A percentile compares a stretch with the other conserved stretches of the same genome.
Evolutionary conservation across 2,797 vertebrate species (phyloP).

Genomic region (Mus caroli): DNA sequence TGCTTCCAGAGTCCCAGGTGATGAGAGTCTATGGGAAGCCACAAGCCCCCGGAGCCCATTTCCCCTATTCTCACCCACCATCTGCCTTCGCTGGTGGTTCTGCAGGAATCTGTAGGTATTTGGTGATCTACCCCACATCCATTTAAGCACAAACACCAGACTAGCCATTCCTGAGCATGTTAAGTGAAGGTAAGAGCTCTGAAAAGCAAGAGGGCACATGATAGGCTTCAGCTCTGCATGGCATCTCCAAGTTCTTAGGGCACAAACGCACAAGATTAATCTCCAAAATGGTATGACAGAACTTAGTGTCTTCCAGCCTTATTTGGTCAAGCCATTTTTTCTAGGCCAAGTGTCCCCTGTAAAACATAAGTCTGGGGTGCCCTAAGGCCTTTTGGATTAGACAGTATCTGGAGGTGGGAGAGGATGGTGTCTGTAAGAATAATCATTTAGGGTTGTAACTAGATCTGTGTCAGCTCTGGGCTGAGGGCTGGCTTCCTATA

Average conservation of each 20-base stretch:
- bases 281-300: neutral
- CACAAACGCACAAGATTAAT: neutral
- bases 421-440: neutral
- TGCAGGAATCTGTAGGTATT: neutral
- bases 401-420: neutral
- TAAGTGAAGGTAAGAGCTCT: neutral
- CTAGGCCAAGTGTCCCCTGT: neutral
- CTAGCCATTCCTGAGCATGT: neutral
- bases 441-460: neutral
- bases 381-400: neutral
- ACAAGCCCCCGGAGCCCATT: neutral
- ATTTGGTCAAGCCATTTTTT: neutral
- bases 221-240: neutral
- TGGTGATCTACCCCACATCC: neutral
- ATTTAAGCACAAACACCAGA: neutral
- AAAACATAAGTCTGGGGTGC: neutral
- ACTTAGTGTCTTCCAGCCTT: neutral
- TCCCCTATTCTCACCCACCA: neutral
- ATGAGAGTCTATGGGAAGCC: neutral
- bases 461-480: neutral
- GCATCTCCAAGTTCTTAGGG: conserved; percentile 7
- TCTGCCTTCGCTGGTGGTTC: neutral
- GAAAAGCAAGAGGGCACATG: neutral
- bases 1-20: conserved; percentile 8
- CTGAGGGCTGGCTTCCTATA: neutral